Conservation (phyloP, 2,113 vertebrate genomes). For the Tichodroma muraria region DNA sequence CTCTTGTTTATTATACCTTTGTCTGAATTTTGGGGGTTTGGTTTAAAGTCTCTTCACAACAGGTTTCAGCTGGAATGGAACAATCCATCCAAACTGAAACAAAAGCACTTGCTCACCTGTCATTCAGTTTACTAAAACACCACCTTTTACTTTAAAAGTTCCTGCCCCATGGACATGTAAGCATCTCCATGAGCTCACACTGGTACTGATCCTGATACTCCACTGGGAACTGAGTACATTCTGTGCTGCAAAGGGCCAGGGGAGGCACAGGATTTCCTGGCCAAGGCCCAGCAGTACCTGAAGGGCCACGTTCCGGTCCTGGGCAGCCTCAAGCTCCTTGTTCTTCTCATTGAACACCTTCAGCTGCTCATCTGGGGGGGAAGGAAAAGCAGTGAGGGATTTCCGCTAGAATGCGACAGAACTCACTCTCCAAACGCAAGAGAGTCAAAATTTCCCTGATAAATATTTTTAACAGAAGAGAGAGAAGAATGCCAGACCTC, state of each 20-base stretch:
- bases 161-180: background rate
- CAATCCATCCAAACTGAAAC: background rate
- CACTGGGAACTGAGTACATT: background rate
- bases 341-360: slow-evolving; percentile 79
- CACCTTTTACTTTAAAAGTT: background rate
- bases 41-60: background rate
- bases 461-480: no score
- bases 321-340: slow-evolving; percentile 77
- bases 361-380: slow-evolving; percentile 76
- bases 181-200: background rate
- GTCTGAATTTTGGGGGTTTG: background rate
- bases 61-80: background rate
- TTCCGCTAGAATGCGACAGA: background rate
- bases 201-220: background rate
- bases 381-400: background rate
- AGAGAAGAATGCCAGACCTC: background rate
- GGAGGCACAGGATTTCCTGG: background rate
- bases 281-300: slow-evolving; percentile 71
- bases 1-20: background rate
- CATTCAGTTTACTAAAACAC: background rate
- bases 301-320: slow-evolving; percentile 68
- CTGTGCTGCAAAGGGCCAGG: background rate
- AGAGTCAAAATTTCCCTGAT: background rate
- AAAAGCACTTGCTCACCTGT: background rate
- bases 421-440: background rate